Percentiles rank a stretch among this genome's conserved stretches.
These are phyloP conservation scores for Pipistrellus nathusii DNA, from an alignment of 2,797 vertebrate genomes.

Conservation along the genomic window DNA sequence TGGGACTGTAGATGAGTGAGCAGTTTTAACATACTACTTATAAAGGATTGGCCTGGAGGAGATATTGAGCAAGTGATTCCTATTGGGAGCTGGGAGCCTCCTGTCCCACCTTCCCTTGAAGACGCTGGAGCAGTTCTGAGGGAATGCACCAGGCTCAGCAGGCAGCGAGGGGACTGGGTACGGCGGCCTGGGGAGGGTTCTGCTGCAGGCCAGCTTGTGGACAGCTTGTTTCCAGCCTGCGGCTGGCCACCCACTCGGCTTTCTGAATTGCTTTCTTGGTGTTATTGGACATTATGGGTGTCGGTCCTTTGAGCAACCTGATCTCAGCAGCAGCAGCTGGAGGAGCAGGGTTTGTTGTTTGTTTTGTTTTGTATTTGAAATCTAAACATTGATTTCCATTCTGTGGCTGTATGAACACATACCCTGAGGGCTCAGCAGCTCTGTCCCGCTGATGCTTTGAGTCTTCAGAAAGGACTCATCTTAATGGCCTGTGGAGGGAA, in stretches of 20 bases:
- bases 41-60: conserved; percentile 51
- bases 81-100: not conserved
- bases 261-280: not conserved
- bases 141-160: not conserved
- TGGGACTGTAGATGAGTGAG: conserved; percentile 44
- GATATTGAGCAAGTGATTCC: conserved; percentile 64
- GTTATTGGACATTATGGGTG: not conserved
- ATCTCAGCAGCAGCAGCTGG: not conserved
- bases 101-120: not conserved
- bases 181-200: not conserved
- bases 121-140: not conserved
- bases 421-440: not conserved
- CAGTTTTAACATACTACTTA: conserved; percentile 34
- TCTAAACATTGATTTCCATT: not conserved
- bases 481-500: not conserved
- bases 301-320: not conserved
- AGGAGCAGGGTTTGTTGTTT: not conserved
- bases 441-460: no score
- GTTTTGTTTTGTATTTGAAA: conserved; percentile 32
- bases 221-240: not conserved
- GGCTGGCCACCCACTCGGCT: not conserved
- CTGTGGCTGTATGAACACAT: not conserved
- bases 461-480: not conserved
- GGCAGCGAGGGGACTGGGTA: rapidly evolving
- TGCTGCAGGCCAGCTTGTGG: not conserved